Base-by-base conservation (phyloP, 2,113 vertebrate genomes). In the Beaufortia kweichowensis region DNA sequence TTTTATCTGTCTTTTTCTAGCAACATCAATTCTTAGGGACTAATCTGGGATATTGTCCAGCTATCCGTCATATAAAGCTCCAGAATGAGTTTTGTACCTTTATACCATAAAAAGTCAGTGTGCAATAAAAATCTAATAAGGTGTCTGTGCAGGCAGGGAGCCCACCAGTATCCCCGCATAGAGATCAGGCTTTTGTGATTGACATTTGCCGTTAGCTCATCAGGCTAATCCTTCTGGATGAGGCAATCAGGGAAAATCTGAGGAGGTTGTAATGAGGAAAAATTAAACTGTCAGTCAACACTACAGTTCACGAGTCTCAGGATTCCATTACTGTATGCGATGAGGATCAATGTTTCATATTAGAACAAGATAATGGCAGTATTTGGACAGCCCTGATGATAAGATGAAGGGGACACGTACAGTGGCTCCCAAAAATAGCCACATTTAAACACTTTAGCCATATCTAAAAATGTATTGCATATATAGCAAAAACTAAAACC, bases 231-330 rank as follows among this genome's bases (percentile, higher is more conserved):
- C 50, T 62, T 65, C 48, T 72, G 29, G 57, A 63, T 50, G 59
- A 53, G 66, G 33, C 60, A 41, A 71, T 72, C 69, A 72, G 11
- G 33, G 33, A 19, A 28, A 59, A 72, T 72, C 56, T 56, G 19
- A 29, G 8, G 26, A 61, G 65, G 26, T 29, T 59, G 21, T 68
- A 59, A 72, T 24, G 14, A 50, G 29, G 46, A 72, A 61, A 73
- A 79, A 79, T 60, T 59, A 53, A 79, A 79, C 64, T 33, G 62
- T 74, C 70, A 75, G 70, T 79, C 66, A 59, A 64, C 60, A 33
- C 35, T 57, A 2, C 17, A 19, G 53, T 50, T 39, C n/a, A 55
- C 33, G 48, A 24, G 26, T 55, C 57, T 6, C 35, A 41, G 53
- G 41, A 23, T 43, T 31, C 55, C 28, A 59, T 39, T 28, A 39